These are phyloP conservation scores for Helogale parvula DNA, from an alignment of 2,113 vertebrate species.

Conservation along the genomic window DNA sequence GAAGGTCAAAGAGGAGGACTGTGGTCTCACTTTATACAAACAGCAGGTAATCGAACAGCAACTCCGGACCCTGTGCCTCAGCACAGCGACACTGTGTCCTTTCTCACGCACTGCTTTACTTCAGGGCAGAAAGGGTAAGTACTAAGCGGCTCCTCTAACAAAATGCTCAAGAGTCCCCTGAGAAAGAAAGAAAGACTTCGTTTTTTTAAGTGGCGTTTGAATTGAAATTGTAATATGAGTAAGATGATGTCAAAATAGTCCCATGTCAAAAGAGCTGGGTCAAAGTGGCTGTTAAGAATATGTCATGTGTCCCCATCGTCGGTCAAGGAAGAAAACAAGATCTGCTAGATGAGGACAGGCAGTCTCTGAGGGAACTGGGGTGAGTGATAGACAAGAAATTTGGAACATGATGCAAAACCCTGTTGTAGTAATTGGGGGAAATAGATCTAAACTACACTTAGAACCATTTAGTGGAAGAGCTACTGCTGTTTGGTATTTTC, in stretches of 20 bases:
- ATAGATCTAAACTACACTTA: background rate
- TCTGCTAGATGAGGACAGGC: background rate
- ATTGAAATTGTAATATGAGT: background rate
- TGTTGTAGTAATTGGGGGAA: background rate
- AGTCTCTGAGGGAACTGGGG: background rate
- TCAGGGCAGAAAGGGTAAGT: background rate
- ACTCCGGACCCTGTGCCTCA: background rate
- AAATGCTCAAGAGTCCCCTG: background rate
- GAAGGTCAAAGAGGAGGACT: background rate
- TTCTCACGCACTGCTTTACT: background rate
- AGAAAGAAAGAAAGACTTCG: background rate
- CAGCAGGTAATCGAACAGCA: background rate
- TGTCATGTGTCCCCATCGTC: background rate
- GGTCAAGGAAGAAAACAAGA: background rate
- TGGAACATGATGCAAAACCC: background rate
- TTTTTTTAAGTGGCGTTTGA: background rate
- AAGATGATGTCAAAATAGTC: background rate
- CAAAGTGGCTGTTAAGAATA: background rate
- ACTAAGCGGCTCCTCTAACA: background rate
- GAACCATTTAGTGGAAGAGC: background rate
- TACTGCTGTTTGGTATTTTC: background rate
- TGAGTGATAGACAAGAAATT: background rate
- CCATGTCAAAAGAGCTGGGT: background rate
- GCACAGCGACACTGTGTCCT: accelerated
- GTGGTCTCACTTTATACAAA: background rate